Evolutionary conservation across 1,140 invertebrate species (phyloP), one percentile per base, ranked within the genome.

Genomic region (Aphelenchoides avenae): DNA sequence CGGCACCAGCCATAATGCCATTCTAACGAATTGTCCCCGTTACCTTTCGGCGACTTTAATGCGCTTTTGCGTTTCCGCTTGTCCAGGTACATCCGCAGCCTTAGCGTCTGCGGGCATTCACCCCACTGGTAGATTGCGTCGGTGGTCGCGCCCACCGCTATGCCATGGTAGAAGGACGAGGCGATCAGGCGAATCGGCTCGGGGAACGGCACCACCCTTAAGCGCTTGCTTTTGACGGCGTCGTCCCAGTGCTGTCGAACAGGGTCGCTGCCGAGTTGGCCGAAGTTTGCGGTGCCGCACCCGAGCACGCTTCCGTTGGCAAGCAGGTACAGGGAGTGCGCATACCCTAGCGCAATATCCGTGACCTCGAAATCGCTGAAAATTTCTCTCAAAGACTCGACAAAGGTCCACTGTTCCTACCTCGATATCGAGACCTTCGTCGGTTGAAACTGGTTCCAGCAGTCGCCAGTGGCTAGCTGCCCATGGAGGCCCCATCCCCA

Each of bases 401-500:
- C 11, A 64, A 61, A 65, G 29, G 5, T 11, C 46, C 27, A 29
- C 20, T 18, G 5, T 55, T 40, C 54, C 15, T 18, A 66, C 31
- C 62, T 39, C 26, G 69, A 34, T 6, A n/a, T n/a, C 2, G 22
- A 26, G 13, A 54, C 33, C 26, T 39, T 64, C 20, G 34, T 15
- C 9, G 68, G 68, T 13, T 18, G 24, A n/a, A 22, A 20, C 9
- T 30, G 40, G 51, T 70, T 42, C 20, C 40, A 33, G 6, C 33
- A 44, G 30, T 7, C 26, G 26, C 36, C 31, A 5, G 22, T 40
- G 9, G 47, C 70, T 13, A 71, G 56, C 52, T 71, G 70, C 13
- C 70, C 70, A 49, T 63, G 58, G 13, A 75, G 31, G 36, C 40
- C 68, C 70, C 70, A 71, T 41, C 70, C 70, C 30, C 57, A 71